phyloP scores from a whole-genome alignment of 2,888 invertebrate genomes.

The Rhamnusium bicolor region DNA sequence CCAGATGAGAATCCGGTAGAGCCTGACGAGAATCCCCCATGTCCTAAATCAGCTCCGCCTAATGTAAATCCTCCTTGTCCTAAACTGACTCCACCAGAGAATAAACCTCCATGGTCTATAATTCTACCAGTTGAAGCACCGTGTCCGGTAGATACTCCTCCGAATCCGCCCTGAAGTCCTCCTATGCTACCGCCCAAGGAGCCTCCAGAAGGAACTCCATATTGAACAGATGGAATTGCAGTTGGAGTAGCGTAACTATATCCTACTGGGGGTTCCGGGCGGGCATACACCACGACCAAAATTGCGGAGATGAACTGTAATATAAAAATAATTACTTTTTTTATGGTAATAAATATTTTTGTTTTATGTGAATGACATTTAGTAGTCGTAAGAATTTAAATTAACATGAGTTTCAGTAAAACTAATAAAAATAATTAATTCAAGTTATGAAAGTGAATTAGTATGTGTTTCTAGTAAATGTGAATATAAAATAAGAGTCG shows the following conservation, averaged over 20 bases:
- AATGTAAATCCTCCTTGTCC: not conserved
- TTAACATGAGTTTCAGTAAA: too few species aligned
- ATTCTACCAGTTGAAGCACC: constrained; percentile 2
- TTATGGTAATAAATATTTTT: too few species aligned
- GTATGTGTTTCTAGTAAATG: too few species aligned
- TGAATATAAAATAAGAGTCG: too few species aligned
- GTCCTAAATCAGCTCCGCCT: not conserved
- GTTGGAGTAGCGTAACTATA: constrained; percentile 9
- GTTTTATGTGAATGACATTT: too few species aligned
- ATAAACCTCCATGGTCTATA: not conserved
- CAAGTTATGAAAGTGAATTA: too few species aligned
- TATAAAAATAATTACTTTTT: too few species aligned
- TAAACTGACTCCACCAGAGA: constrained; percentile 5
- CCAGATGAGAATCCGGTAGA: not conserved
- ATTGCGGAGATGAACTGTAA: constrained; percentile 18
- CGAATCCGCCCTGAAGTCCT: not conserved
- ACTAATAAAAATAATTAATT: too few species aligned
- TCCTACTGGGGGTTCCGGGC: constrained; percentile 20
- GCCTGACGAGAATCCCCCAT: not conserved
- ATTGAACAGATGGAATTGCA: not conserved
- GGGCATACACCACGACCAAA: constrained; percentile 5
- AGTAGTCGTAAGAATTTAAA: too few species aligned
- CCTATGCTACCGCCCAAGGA: constrained; percentile 7
- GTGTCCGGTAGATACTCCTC: constrained; percentile 8
- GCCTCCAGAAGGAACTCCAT: constrained; percentile 27